Conservation (phyloP, 1,140 invertebrate genomes). For the Drosophila rufa region DNA sequence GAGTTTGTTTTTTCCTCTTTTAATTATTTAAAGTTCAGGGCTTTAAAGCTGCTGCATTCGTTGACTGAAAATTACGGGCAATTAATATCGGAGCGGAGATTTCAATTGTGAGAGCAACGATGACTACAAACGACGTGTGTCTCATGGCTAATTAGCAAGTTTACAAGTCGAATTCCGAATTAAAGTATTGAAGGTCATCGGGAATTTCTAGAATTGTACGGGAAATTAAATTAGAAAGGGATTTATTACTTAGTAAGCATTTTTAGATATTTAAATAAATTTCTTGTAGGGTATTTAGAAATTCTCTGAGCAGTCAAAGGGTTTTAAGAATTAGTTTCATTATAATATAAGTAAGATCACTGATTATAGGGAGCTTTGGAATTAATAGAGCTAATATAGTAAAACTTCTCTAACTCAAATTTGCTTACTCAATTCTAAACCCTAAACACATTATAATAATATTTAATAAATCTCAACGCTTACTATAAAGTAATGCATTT, state of each 20-base stretch:
- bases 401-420: too few species aligned
- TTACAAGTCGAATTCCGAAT: conserved; percentile 3
- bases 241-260: background rate
- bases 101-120: conserved; percentile 17
- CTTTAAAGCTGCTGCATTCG: conserved; percentile 18
- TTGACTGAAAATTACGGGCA: conserved; percentile 36
- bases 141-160: conserved; percentile 27
- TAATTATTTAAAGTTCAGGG: conserved; percentile 49
- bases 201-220: background rate
- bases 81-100: conserved; percentile 38
- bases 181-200: background rate
- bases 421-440: too few species aligned
- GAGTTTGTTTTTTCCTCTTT: conserved; percentile 18
- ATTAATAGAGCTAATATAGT: background rate
- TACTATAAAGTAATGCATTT: too few species aligned
- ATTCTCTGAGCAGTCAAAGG: too few species aligned
- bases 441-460: too few species aligned
- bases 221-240: background rate
- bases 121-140: conserved; percentile 25
- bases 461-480: too few species aligned
- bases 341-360: too few species aligned
- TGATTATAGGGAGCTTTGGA: background rate
- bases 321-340: too few species aligned
- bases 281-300: too few species aligned
- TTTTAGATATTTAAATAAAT: too few species aligned